These are phyloP conservation scores for Vireo griseus DNA, from an alignment of 2,797 vertebrate genomes.

Conservation along the genomic window DNA sequence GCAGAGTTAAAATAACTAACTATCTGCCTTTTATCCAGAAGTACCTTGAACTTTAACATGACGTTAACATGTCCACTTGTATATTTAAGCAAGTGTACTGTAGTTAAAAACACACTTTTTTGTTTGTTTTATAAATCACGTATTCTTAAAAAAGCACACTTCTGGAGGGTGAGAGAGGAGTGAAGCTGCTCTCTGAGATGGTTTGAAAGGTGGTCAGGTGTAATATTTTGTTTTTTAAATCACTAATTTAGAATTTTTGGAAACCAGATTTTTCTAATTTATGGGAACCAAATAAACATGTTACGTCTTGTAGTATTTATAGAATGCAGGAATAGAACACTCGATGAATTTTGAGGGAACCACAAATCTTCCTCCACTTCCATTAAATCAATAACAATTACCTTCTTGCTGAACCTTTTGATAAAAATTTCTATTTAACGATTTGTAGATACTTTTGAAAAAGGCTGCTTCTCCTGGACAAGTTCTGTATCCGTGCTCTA, in stretches of 20 bases:
- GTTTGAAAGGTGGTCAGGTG: slow-evolving; percentile 32
- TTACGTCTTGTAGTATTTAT: slow-evolving; percentile 66
- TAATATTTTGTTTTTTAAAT: slow-evolving; percentile 61
- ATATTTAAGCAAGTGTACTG: slow-evolving; percentile 63
- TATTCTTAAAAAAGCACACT: slow-evolving; percentile 74
- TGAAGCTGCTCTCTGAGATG: slow-evolving; percentile 34
- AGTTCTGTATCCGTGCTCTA: background rate
- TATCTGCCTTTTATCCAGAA: slow-evolving; percentile 72
- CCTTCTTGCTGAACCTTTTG: slow-evolving; percentile 65
- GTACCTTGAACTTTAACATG: slow-evolving; percentile 70
- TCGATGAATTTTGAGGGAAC: slow-evolving; percentile 69
- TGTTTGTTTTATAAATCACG: slow-evolving; percentile 54
- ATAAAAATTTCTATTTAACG: slow-evolving; percentile 72
- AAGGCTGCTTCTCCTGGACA: slow-evolving; percentile 55
- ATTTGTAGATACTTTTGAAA: slow-evolving; percentile 68
- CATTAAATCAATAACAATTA: slow-evolving; percentile 22
- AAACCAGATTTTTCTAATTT: slow-evolving; percentile 74
- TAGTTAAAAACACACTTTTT: slow-evolving; percentile 39
- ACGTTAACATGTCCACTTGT: slow-evolving; percentile 63
- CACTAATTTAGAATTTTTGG: slow-evolving; percentile 56
- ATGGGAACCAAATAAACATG: slow-evolving; percentile 68
- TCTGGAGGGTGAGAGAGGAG: slow-evolving; percentile 33
- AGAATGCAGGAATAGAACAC: slow-evolving; percentile 61
- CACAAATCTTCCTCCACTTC: slow-evolving; percentile 58
- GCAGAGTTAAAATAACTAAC: slow-evolving; percentile 54